Evolutionary conservation across 2,888 invertebrate species (phyloP), one percentile per base, ranked within the genome.

Genomic region (Schizotus pectinicornis): DNA sequence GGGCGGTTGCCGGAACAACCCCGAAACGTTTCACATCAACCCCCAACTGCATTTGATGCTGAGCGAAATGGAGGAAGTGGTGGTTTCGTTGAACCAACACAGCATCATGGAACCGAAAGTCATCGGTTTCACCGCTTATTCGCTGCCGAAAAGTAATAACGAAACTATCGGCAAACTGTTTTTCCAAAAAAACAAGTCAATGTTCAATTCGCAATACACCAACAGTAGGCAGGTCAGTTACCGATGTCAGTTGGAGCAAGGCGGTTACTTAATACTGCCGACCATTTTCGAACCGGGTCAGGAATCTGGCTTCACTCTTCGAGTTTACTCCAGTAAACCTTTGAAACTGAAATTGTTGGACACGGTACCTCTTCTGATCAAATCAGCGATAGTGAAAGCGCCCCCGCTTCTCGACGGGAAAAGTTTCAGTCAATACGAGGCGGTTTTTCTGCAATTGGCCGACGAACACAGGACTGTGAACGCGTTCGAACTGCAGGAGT

Each of bases 31-130:
- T 77, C 94, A 95, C 78, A 92, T 94, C 74, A 95, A 95, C 79
- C 95, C 95, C 0, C 95, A 95, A 81, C 82, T 95, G 36, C 89
- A 94, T 71, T 77, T 95, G 42, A 85, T 88, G 41, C 78, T 95
- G 31, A 88, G 87, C 69, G 94, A 94, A 75, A 86, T 87, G 81
- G 91, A 91, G 73, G 91, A 91, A 78, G 88, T 93, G 1, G 87
- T 95, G 8, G 88, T 95, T 47, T 93, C 93, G 0, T 80, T 95
- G 7, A 92, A 92, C 77, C 95, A 95, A 74, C 94, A 95, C 78
- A 91, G 92, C 62, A 91, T 94, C 48, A 90, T 94, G 84, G 95
- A 95, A 77, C 94, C 95, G 7, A 94, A 94, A 82, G 94, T 94
- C 3, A 92, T 95, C 64, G 95, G 95, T 31, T 95, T 95, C 76